A percentile compares a stretch with the other conserved stretches of the same genome.
Evolutionary conservation across 2,797 vertebrate genomes (phyloP).

Genomic region (Neosilurus mollespiculum): DNA sequence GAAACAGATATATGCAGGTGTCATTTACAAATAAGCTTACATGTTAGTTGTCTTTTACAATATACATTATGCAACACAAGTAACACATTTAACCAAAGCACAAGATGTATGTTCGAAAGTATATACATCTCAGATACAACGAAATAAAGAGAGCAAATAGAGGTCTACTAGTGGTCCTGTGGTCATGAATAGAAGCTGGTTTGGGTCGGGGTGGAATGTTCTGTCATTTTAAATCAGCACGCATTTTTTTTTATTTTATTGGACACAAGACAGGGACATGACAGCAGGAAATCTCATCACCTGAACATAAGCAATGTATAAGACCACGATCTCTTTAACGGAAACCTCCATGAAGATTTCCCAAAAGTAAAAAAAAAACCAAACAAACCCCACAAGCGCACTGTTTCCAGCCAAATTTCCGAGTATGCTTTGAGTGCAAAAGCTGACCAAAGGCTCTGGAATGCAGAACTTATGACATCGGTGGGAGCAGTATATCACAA

Average conservation of each 20-base stretch:
- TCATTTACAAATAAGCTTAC: not conserved
- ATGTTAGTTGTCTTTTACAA: not conserved
- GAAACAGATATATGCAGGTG: not conserved
- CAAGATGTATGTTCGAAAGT: not conserved
- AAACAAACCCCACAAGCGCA: not conserved
- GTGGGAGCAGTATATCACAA: slow-evolving; percentile 21
- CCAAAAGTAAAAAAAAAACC: not conserved
- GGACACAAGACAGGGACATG: slow-evolving; percentile 60
- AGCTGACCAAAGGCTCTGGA: slow-evolving; percentile 2
- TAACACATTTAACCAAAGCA: not conserved
- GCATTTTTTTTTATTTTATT: not conserved
- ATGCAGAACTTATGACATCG: slow-evolving; percentile 1
- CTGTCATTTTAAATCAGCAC: slow-evolving; percentile 35
- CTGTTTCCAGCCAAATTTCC: slow-evolving; percentile 63
- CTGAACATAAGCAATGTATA: slow-evolving; percentile 14
- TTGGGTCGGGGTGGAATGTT: slow-evolving; percentile 1
- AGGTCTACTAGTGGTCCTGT: not conserved
- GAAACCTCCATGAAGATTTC: not conserved
- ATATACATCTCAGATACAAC: not conserved
- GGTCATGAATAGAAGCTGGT: not conserved
- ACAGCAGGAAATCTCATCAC: slow-evolving; percentile 62
- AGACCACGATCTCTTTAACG: not conserved
- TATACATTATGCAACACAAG: not conserved
- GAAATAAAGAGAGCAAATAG: not conserved
- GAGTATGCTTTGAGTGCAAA: slow-evolving; percentile 46